phyloP scores from a whole-genome alignment of 2,797 vertebrate genomes.

The Otolemur crassicaudatus region DNA sequence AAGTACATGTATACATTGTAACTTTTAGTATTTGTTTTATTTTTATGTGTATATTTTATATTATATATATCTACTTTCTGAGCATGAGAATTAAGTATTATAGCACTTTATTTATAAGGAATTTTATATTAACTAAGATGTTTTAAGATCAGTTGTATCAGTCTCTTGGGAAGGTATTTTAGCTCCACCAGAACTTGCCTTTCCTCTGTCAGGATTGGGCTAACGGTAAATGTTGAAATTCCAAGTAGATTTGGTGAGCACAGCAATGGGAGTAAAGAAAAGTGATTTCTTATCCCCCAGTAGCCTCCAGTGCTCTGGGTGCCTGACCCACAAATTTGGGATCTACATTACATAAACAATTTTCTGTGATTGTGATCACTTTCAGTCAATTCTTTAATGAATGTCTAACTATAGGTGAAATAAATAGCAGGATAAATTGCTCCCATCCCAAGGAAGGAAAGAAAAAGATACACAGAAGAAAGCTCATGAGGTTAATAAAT shows the following conservation, averaged over 20 bases:
- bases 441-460: neutral
- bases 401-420: constrained; percentile 8
- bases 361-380: constrained; percentile 4
- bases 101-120: neutral
- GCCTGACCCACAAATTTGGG: neutral
- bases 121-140: neutral
- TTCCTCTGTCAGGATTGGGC: neutral
- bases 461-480: neutral
- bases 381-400: constrained; percentile 23
- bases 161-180: neutral
- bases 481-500: constrained; percentile 5
- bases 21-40: neutral
- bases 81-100: neutral
- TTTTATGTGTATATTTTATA: neutral
- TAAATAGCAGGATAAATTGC: constrained; percentile 38
- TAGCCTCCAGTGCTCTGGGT: neutral
- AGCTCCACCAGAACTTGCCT: neutral
- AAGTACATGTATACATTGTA: neutral
- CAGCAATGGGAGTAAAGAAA: neutral
- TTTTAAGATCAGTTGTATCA: constrained; percentile 13
- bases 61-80: neutral
- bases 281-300: neutral
- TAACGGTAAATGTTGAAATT: constrained; percentile 24
- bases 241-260: neutral
- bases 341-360: neutral